phyloP scores from a whole-genome alignment of 2,888 invertebrate genomes.

The Drosophila eohydei region DNA sequence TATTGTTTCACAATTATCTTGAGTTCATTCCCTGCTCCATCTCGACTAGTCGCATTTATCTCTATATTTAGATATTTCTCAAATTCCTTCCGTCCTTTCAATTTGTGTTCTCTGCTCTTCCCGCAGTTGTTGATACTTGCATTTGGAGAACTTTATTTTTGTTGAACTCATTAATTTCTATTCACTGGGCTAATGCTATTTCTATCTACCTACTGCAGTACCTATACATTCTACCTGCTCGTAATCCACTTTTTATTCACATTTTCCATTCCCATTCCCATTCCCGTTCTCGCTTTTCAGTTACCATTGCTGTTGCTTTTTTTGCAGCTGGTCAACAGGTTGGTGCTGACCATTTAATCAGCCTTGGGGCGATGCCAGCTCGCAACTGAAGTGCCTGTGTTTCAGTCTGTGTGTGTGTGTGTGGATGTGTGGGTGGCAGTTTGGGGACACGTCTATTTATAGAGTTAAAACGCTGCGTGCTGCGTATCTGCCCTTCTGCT shows the following conservation, averaged over 20 bases:
- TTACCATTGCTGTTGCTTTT: background rate
- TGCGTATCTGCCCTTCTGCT: slow-evolving; percentile 14
- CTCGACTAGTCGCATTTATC: background rate
- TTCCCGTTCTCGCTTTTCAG: background rate
- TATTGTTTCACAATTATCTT: background rate
- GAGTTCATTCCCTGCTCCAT: background rate
- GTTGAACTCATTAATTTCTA: background rate
- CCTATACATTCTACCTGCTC: slow-evolving; percentile 12
- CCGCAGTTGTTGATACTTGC: background rate
- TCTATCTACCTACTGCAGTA: background rate
- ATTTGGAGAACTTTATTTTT: background rate
- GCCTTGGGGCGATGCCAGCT: slow-evolving; percentile 14
- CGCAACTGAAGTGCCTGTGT: slow-evolving; percentile 6
- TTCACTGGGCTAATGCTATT: slow-evolving; percentile 4
- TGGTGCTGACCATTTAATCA: slow-evolving; percentile 46
- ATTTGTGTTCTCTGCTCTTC: background rate
- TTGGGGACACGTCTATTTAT: slow-evolving; percentile 33
- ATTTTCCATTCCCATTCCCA: background rate
- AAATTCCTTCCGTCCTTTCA: background rate
- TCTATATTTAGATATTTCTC: background rate
- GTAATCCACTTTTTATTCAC: slow-evolving; percentile 3
- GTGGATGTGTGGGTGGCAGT: background rate
- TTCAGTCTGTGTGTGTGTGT: background rate
- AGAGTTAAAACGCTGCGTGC: slow-evolving; percentile 22
- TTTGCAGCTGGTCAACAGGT: slow-evolving; percentile 50